Conservation (phyloP, 2,888 invertebrate species). For the Ischnura elegans region DNA sequence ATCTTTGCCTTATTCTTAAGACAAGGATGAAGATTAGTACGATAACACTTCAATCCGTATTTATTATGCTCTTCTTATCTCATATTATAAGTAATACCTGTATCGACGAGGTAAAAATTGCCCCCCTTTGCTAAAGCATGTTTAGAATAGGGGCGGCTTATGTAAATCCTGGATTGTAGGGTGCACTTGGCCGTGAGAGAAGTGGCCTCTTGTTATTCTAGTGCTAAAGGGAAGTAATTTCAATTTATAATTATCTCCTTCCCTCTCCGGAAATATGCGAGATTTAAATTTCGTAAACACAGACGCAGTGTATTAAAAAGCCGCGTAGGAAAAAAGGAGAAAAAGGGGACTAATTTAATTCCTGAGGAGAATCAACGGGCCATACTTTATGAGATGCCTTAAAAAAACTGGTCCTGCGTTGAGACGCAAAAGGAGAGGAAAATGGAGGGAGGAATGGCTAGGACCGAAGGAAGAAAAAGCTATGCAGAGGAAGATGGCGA, state of each 20-base stretch:
- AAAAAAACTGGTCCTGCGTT: neutral
- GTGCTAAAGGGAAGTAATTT: neutral
- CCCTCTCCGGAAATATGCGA: neutral
- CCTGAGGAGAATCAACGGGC: neutral
- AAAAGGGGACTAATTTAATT: neutral
- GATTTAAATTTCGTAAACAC: neutral
- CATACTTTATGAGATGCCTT: neutral
- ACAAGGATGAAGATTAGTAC: too few relatives aligned
- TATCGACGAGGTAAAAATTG: neutral
- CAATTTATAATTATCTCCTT: neutral
- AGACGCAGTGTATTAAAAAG: neutral
- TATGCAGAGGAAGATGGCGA: neutral
- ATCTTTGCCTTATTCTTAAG: too few relatives aligned
- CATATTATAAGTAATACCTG: too few relatives aligned
- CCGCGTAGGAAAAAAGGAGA: neutral
- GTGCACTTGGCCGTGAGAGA: neutral
- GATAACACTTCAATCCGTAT: too few relatives aligned
- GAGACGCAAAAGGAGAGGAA: neutral
- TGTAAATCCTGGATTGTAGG: neutral
- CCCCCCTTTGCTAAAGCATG: neutral
- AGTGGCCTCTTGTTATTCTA: neutral
- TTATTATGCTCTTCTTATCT: too few relatives aligned
- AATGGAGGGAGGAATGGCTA: neutral
- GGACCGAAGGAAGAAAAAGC: neutral
- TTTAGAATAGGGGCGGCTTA: neutral